phyloP scores from a whole-genome alignment of 2,113 vertebrate genomes.

The Gadus macrocephalus region DNA sequence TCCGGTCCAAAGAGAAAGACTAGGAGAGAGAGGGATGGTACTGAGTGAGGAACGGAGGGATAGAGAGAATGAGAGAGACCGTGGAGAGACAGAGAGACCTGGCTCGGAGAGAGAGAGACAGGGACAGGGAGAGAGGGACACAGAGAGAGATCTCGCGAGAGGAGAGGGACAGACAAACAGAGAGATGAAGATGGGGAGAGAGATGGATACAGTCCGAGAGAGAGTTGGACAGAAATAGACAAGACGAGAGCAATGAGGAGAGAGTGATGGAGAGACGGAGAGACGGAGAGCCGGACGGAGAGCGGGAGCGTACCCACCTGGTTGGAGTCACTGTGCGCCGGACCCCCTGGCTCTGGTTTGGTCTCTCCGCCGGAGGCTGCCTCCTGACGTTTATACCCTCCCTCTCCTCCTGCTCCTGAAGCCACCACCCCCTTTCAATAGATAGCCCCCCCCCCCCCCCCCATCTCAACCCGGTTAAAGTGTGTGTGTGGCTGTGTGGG shows the following conservation, averaged over 20 bases:
- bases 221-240: neutral
- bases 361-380: constrained; percentile 47
- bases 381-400: constrained; percentile 68
- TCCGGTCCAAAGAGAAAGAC: too few species aligned
- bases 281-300: neutral
- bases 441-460: constrained; percentile 71
- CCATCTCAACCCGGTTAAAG: constrained; percentile 25
- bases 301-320: neutral
- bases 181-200: neutral
- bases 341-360: constrained; percentile 30
- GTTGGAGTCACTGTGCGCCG: neutral
- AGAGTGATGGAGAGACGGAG: neutral
- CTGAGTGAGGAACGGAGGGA: too few species aligned
- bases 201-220: neutral
- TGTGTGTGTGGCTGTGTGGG: constrained; percentile 2
- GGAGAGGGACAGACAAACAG: neutral
- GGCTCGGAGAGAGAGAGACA: too few species aligned
- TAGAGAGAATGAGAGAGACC: too few species aligned
- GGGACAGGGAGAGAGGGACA: too few species aligned
- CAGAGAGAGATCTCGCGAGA: too few species aligned
- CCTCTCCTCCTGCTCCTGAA: constrained; percentile 64
- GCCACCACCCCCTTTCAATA: constrained; percentile 77
- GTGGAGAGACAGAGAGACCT: too few species aligned
- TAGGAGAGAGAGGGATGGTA: too few species aligned
- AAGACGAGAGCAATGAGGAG: neutral